Base-by-base conservation (phyloP, 2,888 invertebrate species). In the Xestia ashworthii region DNA sequence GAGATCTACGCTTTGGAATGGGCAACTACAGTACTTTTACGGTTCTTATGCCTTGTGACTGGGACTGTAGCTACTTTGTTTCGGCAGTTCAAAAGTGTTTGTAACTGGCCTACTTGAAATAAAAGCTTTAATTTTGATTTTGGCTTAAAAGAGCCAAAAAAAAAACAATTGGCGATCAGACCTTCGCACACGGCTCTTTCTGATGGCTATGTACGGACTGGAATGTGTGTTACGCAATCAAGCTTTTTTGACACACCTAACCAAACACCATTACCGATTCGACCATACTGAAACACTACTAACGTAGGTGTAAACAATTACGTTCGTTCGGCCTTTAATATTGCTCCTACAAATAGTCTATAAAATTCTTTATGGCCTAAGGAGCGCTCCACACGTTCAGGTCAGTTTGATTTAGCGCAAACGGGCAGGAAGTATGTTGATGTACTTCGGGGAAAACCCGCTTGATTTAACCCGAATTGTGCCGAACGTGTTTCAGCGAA, bases 281-380 rank as follows among this genome's bases (percentile, higher is more conserved):
- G 16, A 32, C 44, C 65, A 60, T 66, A 50, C 58, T 81, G 58
- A 44, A 80, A 50, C 44, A 58, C 44, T 66, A 60, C 50, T 65
- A 66, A 50, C 14, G 62, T 78, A 70, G 58, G 78, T 80, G 66
- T 62, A 58, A 67, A 76, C 76, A 74, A 87, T 81, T 58, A 81
- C 73, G 48, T 38, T 48, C 73, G 48, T 38, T 48, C 64, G 70
- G 71, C 55, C 58, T 81, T 80, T 80, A 88, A 81, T 84, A 76
- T 76, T 46, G 69, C 65, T 48, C 77, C 71, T 80, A 73, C 80
- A 79, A 88, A 82, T 76, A 80, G 75, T 76, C 84, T 65, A 88
- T 88, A 87, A 86, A 86, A 82, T 53, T 76, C 58, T 86, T 86
- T 80, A 87, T 78, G 71, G 41, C 50, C 8, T 44, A 44, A 44